phyloP scores from a whole-genome alignment of 2,888 invertebrate genomes.

The Rhopalosiphum nymphaeae region DNA sequence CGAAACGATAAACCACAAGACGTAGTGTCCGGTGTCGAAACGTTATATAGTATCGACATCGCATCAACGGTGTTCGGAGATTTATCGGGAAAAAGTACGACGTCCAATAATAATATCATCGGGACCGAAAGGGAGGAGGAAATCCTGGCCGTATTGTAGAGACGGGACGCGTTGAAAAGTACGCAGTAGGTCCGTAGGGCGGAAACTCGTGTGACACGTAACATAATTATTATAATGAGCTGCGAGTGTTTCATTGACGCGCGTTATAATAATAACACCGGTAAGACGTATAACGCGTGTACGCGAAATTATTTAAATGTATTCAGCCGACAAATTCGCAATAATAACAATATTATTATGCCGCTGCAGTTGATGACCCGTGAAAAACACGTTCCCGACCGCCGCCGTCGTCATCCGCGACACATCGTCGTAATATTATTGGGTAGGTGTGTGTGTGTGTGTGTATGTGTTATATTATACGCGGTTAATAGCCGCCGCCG shows the following conservation, averaged over 20 bases:
- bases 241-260: neutral
- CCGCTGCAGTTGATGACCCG: neutral
- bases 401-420: neutral
- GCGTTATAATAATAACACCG: neutral
- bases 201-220: neutral
- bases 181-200: neutral
- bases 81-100: neutral
- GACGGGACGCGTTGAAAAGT: neutral
- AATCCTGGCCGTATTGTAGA: neutral
- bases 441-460: neutral
- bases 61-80: neutral
- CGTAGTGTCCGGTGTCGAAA: neutral
- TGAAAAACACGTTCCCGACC: neutral
- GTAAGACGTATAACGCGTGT: neutral
- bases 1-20: neutral
- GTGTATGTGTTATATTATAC: too few species aligned
- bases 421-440: neutral
- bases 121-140: neutral
- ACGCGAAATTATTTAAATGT: neutral
- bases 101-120: neutral
- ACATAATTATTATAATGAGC: neutral
- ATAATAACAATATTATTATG: neutral
- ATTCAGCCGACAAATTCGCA: neutral
- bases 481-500: neutral
- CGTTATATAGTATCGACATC: neutral